phyloP scores from a whole-genome alignment of 1,140 invertebrate genomes.

The Caenorhabditis tropicalis region DNA sequence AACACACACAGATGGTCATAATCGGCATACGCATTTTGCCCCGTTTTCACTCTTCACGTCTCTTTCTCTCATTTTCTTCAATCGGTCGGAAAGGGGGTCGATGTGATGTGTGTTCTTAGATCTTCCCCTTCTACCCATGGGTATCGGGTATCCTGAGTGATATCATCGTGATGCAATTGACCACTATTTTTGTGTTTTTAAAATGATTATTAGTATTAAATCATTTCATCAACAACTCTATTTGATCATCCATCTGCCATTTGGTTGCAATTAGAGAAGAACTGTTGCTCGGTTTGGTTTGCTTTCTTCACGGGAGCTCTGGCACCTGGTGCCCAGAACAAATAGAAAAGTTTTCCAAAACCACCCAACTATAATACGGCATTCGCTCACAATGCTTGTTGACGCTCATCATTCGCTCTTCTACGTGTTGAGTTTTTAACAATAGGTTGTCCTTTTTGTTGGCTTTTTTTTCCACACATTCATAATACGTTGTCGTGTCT shows the following conservation, averaged over 20 bases:
- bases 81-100: not conserved
- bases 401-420: not conserved
- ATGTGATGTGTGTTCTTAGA: constrained; percentile 40
- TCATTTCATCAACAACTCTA: not conserved
- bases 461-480: not conserved
- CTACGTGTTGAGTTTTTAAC: not conserved
- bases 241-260: not conserved
- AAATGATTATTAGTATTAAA: not conserved
- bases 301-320: not conserved
- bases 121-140: not conserved
- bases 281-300: not conserved
- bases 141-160: constrained; percentile 27
- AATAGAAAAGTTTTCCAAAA: constrained; percentile 28
- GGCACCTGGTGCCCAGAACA: constrained; percentile 19
- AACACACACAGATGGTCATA: constrained; percentile 41
- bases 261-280: not conserved
- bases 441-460: not conserved
- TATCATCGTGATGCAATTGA: constrained; percentile 31
- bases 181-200: not conserved
- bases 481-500: not conserved
- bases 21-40: not conserved
- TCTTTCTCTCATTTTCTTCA: not conserved
- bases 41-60: constrained; percentile 15
- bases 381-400: constrained; percentile 26
- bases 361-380: constrained; percentile 35